phyloP scores from a whole-genome alignment of 2,888 invertebrate genomes.

The Cerastis leucographa region DNA sequence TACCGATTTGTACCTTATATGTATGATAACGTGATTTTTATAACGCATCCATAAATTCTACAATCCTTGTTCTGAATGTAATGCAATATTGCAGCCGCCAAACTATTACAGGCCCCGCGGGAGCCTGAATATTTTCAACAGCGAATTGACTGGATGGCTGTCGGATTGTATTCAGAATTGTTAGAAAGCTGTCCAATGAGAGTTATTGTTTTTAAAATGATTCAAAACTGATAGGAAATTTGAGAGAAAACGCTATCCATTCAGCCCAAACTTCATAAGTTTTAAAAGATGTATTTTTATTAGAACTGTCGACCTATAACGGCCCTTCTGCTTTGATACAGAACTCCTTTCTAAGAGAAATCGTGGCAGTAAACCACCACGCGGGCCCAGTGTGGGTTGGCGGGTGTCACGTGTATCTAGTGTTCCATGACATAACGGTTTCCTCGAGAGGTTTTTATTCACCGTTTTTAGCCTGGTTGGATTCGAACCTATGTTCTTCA shows the following conservation, averaged over 20 bases:
- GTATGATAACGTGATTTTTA: not conserved
- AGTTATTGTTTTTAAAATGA: constrained; percentile 24
- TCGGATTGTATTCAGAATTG: constrained; percentile 39
- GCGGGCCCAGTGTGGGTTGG: not conserved
- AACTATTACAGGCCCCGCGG: constrained; percentile 62
- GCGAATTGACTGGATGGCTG: constrained; percentile 44
- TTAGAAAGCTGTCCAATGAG: constrained; percentile 30
- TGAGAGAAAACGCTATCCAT: not conserved
- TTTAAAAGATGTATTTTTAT: not conserved
- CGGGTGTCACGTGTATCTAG: not conserved
- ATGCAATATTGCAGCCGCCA: constrained; percentile 61
- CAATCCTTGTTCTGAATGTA: constrained; percentile 36
- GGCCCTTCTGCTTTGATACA: not conserved
- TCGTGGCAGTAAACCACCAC: not conserved
- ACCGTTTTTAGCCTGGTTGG: not conserved
- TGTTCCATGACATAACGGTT: not conserved
- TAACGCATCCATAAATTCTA: constrained; percentile 34
- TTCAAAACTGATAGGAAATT: not conserved
- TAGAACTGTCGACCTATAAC: not conserved
- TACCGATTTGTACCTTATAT: not conserved
- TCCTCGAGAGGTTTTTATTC: not conserved
- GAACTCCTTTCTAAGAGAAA: not conserved
- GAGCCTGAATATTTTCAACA: constrained; percentile 58
- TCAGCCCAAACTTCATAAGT: not conserved
- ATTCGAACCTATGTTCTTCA: not conserved